Conservation (phyloP, 2,113 vertebrate species). For the Chaetodon trifascialis region DNA sequence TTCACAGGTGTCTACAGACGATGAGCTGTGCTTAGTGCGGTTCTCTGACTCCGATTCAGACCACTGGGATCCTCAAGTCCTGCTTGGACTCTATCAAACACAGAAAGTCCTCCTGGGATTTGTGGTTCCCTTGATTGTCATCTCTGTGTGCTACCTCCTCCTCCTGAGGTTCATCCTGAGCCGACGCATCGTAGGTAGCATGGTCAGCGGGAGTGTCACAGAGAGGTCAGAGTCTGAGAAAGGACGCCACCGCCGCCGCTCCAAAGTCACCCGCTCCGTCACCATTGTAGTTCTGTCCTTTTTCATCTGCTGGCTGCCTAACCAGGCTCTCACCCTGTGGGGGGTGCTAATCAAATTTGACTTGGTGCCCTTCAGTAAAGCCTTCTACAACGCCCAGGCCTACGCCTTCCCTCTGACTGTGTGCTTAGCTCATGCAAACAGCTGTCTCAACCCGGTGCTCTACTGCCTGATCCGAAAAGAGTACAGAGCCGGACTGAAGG, state of each 20-base stretch:
- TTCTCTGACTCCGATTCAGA: slow-evolving; percentile 83
- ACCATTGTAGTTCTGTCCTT: slow-evolving; percentile 86
- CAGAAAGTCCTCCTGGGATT: slow-evolving; percentile 87
- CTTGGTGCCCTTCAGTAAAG: slow-evolving; percentile 85
- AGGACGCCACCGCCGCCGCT: slow-evolving; percentile 77
- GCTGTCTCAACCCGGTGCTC: slow-evolving; percentile 87
- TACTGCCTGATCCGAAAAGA: slow-evolving; percentile 87
- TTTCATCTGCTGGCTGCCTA: slow-evolving; percentile 89
- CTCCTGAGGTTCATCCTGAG: slow-evolving; percentile 85
- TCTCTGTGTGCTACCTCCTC: slow-evolving; percentile 85
- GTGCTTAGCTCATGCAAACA: slow-evolving; percentile 87
- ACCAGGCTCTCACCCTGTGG: slow-evolving; percentile 87
- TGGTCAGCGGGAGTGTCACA: not conserved
- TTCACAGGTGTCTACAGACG: slow-evolving; percentile 80
- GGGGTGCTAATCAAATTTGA: slow-evolving; percentile 87
- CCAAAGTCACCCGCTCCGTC: slow-evolving; percentile 85
- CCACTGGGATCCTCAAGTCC: slow-evolving; percentile 84
- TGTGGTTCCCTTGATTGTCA: slow-evolving; percentile 83
- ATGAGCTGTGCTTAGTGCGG: slow-evolving; percentile 86
- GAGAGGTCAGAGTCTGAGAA: slow-evolving; percentile 75
- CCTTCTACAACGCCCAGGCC: slow-evolving; percentile 86
- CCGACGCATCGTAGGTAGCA: slow-evolving; percentile 65
- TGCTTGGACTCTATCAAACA: slow-evolving; percentile 86
- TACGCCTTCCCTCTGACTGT: slow-evolving; percentile 86
- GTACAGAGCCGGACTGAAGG: slow-evolving; percentile 82